Base-by-base conservation (phyloP, 2,888 invertebrate species). In the Drosophila pseudotakahashii region DNA sequence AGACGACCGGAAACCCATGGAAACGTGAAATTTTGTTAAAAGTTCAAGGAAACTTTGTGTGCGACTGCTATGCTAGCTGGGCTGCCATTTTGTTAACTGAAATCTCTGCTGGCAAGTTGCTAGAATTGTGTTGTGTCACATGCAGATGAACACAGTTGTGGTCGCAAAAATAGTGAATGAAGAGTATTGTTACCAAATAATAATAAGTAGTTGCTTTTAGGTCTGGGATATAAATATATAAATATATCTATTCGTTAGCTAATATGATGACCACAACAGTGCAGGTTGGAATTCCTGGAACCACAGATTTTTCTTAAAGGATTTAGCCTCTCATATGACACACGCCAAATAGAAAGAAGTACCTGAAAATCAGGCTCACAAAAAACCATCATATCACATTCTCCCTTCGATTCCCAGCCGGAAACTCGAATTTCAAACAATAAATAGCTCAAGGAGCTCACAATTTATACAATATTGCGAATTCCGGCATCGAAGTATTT, bases 391-490 rank as follows among this genome's bases (percentile, higher is more conserved):
- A 45, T 36, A 53, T 66, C 51, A 68, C 58, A 44, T 59, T 57
- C 48, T 45, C 62, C 47, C 54, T 73, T 47, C 63, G 11, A 32
- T 13, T 44, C 52, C 42, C 45, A 52, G 45, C 73, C 72, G 83
- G 78, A 80, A 53, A 79, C 75, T 84, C 87, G 37, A 51, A 81
- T 84, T 88, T 86, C 84, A 88, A 88, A 84, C 78, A 88, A 78
- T 75, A 48, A 48, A 48, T 70, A 72, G 37, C 69, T 64, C 66
- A 57, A 67, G 66, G 7, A 62, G 62, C 34, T 39, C 34, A 63
- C 62, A 72, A 41, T 85, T 71, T 73, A 88, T 88, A 84, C 84
- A 84, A 83, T 79, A 84, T 84, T 84, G 81, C 84, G 58, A 84
- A 88, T 82, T 80, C 85, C 83, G 68, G 60, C 47, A 74, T 30